A percentile compares a stretch with the other conserved stretches of the same genome.
These are phyloP conservation scores for Aleiodes leptofemur DNA, from an alignment of 2,888 invertebrate genomes.

Conservation along the genomic window DNA sequence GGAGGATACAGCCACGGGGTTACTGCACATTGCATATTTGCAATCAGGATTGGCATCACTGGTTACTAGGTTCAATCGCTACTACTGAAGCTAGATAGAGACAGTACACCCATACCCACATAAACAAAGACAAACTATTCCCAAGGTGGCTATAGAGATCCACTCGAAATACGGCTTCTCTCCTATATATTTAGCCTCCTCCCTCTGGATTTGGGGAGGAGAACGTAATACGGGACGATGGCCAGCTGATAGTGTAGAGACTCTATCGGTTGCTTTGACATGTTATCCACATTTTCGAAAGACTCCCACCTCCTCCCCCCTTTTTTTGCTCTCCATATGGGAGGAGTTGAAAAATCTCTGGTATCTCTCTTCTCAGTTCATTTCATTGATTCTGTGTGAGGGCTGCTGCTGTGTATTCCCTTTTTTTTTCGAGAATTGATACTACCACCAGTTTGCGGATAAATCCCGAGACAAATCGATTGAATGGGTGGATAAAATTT, in stretches of 20 bases:
- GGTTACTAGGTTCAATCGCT: conserved; percentile 17
- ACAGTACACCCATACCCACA: conserved; percentile 13
- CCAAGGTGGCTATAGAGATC: conserved; percentile 61
- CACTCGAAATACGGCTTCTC: conserved; percentile 58
- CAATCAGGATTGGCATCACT: conserved; percentile 57
- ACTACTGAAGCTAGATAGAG: conserved; percentile 17
- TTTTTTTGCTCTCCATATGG: background rate
- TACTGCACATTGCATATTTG: conserved; percentile 58
- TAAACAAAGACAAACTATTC: conserved; percentile 56
- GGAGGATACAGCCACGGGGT: background rate
- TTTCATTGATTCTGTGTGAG: conserved; percentile 40
- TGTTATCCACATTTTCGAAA: conserved; percentile 9
- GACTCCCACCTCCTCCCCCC: no score
- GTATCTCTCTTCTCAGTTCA: conserved; percentile 52
- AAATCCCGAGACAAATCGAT: conserved; percentile 65
- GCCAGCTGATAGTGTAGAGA: conserved; percentile 66
- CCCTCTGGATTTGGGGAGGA: conserved; percentile 39
- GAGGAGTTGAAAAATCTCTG: background rate
- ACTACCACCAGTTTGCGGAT: conserved; percentile 52
- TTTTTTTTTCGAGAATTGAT: conserved; percentile 1
- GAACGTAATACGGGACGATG: conserved; percentile 59
- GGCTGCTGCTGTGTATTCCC: conserved; percentile 33
- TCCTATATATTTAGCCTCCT: conserved; percentile 34
- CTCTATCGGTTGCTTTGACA: conserved; percentile 61
- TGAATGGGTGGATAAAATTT: conserved; percentile 51